Percentiles rank a stretch among this genome's conserved stretches.
phyloP scores from a whole-genome alignment of 2,888 invertebrate species.

The Athalia rosae region DNA sequence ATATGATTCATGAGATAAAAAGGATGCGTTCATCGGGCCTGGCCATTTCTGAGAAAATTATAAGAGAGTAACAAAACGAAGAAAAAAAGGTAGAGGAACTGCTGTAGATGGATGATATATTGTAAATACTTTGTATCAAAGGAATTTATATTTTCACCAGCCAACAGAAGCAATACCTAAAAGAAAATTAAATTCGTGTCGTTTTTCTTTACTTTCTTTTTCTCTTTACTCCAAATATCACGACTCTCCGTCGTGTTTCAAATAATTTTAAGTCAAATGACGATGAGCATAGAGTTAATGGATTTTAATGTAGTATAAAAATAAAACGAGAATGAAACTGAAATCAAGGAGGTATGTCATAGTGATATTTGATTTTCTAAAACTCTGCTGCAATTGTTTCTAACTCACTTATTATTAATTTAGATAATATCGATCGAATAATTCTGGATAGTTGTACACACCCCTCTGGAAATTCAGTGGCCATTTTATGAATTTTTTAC shows the following conservation, averaged over 20 bases:
- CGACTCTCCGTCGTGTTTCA: slow-evolving; percentile 25
- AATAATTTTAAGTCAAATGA: slow-evolving; percentile 27
- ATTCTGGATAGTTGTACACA: no score
- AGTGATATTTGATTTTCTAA: not conserved
- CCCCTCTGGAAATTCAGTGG: no score
- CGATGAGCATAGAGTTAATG: slow-evolving; percentile 43
- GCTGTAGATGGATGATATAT: slow-evolving; percentile 39
- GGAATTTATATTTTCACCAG: slow-evolving; percentile 52
- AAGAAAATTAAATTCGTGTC: slow-evolving; percentile 51
- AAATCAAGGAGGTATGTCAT: slow-evolving; percentile 12
- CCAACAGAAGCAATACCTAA: slow-evolving; percentile 63
- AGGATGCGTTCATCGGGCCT: slow-evolving; percentile 31
- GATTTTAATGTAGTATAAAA: slow-evolving; percentile 22
- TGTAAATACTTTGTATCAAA: slow-evolving; percentile 33
- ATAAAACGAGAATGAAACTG: slow-evolving; percentile 26
- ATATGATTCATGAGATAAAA: slow-evolving; percentile 25
- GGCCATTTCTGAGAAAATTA: slow-evolving; percentile 28
- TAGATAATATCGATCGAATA: not conserved
- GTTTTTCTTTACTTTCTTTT: not conserved
- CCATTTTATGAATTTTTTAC: no score
- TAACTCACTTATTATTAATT: not conserved
- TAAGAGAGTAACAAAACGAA: slow-evolving; percentile 2
- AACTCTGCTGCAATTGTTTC: slow-evolving; percentile 14
- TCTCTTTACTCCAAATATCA: slow-evolving; percentile 15
- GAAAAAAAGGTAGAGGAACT: not conserved